Evolutionary conservation across 2,888 invertebrate genomes (phyloP).

Genomic region (Sylvicola fuscatus): DNA sequence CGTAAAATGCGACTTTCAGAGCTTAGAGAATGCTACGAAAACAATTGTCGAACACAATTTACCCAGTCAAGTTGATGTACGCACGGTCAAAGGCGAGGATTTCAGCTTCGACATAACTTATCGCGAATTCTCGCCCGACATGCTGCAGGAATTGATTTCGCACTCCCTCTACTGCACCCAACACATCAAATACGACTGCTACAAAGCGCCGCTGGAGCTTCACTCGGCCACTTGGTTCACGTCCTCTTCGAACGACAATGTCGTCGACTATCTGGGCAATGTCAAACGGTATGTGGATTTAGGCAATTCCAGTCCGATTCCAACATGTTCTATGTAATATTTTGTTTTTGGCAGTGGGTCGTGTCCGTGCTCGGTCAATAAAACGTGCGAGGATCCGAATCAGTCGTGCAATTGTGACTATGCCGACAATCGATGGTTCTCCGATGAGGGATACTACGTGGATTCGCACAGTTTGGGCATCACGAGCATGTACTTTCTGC

Average conservation of each 20-base stretch:
- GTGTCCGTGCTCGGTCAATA: slow-evolving; percentile 55
- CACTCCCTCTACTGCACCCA: slow-evolving; percentile 80
- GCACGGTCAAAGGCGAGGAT: slow-evolving; percentile 55
- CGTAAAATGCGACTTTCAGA: slow-evolving; percentile 82
- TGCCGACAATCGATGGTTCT: slow-evolving; percentile 68
- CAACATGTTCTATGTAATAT: no score
- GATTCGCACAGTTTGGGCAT: slow-evolving; percentile 68
- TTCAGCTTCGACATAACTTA: slow-evolving; percentile 74
- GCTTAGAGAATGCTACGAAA: slow-evolving; percentile 64
- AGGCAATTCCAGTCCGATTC: no score
- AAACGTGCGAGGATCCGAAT: slow-evolving; percentile 59
- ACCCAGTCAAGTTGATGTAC: slow-evolving; percentile 74
- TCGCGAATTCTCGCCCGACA: slow-evolving; percentile 73
- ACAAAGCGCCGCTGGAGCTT: slow-evolving; percentile 66
- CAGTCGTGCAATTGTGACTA: slow-evolving; percentile 85
- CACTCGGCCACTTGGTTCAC: slow-evolving; percentile 81
- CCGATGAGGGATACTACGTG: slow-evolving; percentile 71
- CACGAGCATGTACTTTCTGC: slow-evolving; percentile 76
- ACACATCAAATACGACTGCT: slow-evolving; percentile 77
- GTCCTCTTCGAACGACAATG: slow-evolving; percentile 53
- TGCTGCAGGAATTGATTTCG: slow-evolving; percentile 76
- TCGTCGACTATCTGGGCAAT: slow-evolving; percentile 67
- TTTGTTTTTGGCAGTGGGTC: slow-evolving; percentile 32
- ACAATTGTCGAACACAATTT: slow-evolving; percentile 81
- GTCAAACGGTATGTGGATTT: slow-evolving; percentile 44